phyloP scores from a whole-genome alignment of 2,888 invertebrate genomes.

The Amphipoea oculea region DNA sequence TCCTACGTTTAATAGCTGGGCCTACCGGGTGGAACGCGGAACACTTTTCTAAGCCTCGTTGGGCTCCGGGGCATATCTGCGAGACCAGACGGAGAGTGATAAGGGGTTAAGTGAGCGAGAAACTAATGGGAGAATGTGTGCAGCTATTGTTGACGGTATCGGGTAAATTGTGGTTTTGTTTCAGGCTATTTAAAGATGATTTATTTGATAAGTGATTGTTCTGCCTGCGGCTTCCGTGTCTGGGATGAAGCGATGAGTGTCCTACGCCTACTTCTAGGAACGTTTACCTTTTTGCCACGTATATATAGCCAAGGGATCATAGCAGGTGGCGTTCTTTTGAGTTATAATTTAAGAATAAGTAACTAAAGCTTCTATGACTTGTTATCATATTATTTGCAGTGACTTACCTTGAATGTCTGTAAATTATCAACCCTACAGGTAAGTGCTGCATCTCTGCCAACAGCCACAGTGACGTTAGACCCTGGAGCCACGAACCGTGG shows the following conservation, averaged over 20 bases:
- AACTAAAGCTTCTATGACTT: no score
- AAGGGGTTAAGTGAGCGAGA: conserved; percentile 53
- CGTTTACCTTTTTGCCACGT: background rate
- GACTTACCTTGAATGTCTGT: conserved; percentile 92
- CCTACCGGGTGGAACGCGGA: conserved; percentile 41
- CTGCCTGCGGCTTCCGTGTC: background rate
- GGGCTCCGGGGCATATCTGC: conserved; percentile 49
- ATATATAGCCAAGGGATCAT: background rate
- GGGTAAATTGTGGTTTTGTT: conserved; percentile 19
- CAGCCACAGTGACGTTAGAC: conserved; percentile 92
- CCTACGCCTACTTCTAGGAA: no score
- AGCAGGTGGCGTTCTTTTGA: background rate
- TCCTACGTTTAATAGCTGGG: conserved; percentile 37
- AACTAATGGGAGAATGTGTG: conserved; percentile 30
- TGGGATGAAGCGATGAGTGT: background rate
- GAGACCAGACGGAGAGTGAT: conserved; percentile 50
- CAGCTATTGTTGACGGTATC: conserved; percentile 28
- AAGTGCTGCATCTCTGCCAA: conserved; percentile 92
- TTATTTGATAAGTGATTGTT: background rate
- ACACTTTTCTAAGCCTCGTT: conserved; percentile 60
- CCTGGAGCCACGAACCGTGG: conserved; percentile 93
- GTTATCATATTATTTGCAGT: background rate
- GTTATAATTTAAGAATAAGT: no score
- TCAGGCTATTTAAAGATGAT: background rate
- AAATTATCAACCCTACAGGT: conserved; percentile 93